Conservation (phyloP, 1,140 invertebrate species). For the Aphelenchoides fujianensis region DNA sequence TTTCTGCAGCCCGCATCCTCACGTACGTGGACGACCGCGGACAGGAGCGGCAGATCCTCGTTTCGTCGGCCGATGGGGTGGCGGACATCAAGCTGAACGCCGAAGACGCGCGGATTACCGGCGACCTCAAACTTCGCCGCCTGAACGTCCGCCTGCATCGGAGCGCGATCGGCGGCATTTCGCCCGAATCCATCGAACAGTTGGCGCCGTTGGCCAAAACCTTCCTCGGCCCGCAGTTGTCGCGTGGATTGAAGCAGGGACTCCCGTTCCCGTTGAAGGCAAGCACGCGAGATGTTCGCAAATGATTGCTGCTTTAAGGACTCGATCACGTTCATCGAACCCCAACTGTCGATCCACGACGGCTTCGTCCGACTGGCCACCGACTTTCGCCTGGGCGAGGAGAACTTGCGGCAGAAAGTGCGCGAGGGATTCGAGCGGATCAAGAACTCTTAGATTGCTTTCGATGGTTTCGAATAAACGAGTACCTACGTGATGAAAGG, state of each 20-base stretch:
- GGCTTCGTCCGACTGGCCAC: constrained; percentile 58
- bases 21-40: constrained; percentile 52
- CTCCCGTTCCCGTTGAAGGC: constrained; percentile 57
- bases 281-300: too few species aligned
- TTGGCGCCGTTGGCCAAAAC: constrained; percentile 59
- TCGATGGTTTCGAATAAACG: constrained; percentile 1
- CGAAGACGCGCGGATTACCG: constrained; percentile 49
- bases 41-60: constrained; percentile 53
- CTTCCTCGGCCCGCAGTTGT: constrained; percentile 57
- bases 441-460: constrained; percentile 33
- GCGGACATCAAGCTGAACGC: constrained; percentile 55
- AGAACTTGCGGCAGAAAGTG: constrained; percentile 46
- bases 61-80: constrained; percentile 60
- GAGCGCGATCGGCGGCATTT: constrained; percentile 55
- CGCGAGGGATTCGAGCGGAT: constrained; percentile 54
- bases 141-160: constrained; percentile 56
- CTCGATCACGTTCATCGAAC: constrained; percentile 55
- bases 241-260: constrained; percentile 55
- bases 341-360: constrained; percentile 52
- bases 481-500: too few species aligned
- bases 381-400: constrained; percentile 53
- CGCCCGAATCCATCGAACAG: constrained; percentile 55
- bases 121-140: constrained; percentile 58
- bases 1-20: constrained; percentile 55
- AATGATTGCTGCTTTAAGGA: too few species aligned